These are phyloP conservation scores for human DNA, from an alignment of 2,113 vertebrate genomes.

Conservation along the genomic window DNA sequence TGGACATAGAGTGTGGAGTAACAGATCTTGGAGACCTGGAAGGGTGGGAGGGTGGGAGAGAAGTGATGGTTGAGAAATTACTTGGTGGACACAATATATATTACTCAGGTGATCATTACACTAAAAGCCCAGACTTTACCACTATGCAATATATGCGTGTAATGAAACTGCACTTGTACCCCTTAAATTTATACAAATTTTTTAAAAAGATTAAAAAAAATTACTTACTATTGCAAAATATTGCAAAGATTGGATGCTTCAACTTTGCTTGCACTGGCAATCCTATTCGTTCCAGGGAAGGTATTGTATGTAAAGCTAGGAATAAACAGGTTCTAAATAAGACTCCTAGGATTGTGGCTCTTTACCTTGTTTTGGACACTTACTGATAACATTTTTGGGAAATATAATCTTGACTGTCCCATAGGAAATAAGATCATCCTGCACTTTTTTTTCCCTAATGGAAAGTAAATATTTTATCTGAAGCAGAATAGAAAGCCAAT, in stretches of 20 bases:
- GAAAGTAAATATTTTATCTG: slow-evolving; percentile 50
- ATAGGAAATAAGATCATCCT: slow-evolving; percentile 37
- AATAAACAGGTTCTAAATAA: slow-evolving; percentile 26
- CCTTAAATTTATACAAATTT: too few relatives aligned
- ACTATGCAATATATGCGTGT: too few relatives aligned
- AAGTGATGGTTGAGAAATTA: too few relatives aligned
- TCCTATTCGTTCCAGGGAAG: neutral
- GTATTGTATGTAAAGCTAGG: neutral
- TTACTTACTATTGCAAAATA: neutral
- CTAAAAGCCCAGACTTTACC: too few relatives aligned
- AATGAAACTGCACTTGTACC: too few relatives aligned
- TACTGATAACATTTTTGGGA: slow-evolving; percentile 7
- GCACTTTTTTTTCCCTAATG: neutral
- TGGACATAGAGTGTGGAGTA: too few relatives aligned
- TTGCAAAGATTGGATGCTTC: neutral
- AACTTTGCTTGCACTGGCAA: neutral
- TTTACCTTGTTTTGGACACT: slow-evolving; percentile 16
- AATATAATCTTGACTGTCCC: slow-evolving; percentile 1
- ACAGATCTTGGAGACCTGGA: too few relatives aligned
- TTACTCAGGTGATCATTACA: too few relatives aligned
- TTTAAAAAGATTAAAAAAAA: accelerated
- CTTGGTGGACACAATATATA: too few relatives aligned
- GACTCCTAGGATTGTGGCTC: neutral
- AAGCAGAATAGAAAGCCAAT: slow-evolving; percentile 28
- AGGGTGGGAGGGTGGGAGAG: too few relatives aligned